These are phyloP conservation scores for Silurus glanis DNA, from an alignment of 2,113 vertebrate species.

Conservation along the genomic window DNA sequence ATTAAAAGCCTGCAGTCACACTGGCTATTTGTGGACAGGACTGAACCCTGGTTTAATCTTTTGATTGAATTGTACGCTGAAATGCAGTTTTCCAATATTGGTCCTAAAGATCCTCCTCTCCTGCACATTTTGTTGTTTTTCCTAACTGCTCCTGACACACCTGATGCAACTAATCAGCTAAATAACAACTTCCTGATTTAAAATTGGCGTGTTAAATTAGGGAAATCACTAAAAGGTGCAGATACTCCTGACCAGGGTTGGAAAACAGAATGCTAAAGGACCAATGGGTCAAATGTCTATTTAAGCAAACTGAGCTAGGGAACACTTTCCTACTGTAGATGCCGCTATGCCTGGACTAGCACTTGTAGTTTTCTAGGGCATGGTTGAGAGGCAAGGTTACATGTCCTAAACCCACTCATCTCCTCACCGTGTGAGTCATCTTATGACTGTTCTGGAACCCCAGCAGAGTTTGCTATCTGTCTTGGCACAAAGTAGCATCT, in stretches of 20 bases:
- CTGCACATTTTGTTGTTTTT: background rate
- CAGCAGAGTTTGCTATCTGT: background rate
- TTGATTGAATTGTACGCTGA: background rate
- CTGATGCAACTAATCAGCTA: background rate
- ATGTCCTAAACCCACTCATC: background rate
- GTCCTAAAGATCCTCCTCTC: background rate
- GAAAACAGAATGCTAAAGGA: background rate
- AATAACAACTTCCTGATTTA: background rate
- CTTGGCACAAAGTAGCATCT: background rate
- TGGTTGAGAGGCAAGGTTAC: background rate
- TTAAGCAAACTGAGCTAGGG: background rate
- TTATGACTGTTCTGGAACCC: background rate
- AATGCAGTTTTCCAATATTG: background rate
- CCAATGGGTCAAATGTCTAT: background rate
- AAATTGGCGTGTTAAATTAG: background rate
- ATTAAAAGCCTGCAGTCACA: background rate
- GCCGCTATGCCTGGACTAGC: background rate
- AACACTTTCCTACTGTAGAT: background rate
- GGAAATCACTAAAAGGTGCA: background rate
- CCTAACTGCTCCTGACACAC: background rate
- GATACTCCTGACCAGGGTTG: background rate
- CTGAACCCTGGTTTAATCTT: background rate
- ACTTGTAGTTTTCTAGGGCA: background rate
- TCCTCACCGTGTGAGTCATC: background rate
- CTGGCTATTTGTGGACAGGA: background rate